A percentile compares a stretch with the other conserved stretches of the same genome.
phyloP scores from a whole-genome alignment of 2,113 vertebrate species.

The Silurus asotus region DNA sequence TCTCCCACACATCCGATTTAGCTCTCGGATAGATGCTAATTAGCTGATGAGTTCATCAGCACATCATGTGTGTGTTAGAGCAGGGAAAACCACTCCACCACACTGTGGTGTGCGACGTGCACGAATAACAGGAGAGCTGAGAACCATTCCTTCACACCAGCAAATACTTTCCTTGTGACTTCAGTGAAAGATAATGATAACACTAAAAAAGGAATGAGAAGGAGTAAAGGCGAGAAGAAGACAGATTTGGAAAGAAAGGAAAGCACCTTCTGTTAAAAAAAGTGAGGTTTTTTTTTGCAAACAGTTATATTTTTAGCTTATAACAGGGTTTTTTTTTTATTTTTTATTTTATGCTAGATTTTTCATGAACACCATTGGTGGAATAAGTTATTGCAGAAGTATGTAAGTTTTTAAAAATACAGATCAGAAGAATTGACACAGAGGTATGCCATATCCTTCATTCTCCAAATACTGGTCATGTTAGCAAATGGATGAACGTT shows the following conservation, averaged over 20 bases:
- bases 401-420: too few relatives aligned
- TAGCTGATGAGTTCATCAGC: constrained; percentile 15
- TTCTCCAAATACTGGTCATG: too few relatives aligned
- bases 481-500: too few relatives aligned
- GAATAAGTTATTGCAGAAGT: background rate
- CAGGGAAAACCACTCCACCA: background rate
- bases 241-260: constrained; percentile 1
- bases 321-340: background rate
- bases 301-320: background rate
- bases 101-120: background rate
- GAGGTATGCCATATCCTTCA: too few relatives aligned
- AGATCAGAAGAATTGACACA: too few relatives aligned
- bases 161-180: constrained; percentile 16
- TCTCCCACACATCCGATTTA: constrained; percentile 25
- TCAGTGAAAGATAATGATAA: constrained; percentile 20
- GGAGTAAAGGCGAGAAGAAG: background rate
- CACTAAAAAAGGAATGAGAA: background rate
- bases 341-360: background rate
- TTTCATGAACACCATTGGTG: background rate
- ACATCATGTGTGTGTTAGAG: background rate
- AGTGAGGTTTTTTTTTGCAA: background rate
- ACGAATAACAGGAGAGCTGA: background rate
- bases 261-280: background rate
- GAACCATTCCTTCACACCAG: background rate
- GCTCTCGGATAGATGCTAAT: constrained; percentile 9